Percentiles rank a stretch among this genome's conserved stretches.
Conservation (phyloP, 2,113 vertebrate genomes). For the Smithornis capensis region DNA sequence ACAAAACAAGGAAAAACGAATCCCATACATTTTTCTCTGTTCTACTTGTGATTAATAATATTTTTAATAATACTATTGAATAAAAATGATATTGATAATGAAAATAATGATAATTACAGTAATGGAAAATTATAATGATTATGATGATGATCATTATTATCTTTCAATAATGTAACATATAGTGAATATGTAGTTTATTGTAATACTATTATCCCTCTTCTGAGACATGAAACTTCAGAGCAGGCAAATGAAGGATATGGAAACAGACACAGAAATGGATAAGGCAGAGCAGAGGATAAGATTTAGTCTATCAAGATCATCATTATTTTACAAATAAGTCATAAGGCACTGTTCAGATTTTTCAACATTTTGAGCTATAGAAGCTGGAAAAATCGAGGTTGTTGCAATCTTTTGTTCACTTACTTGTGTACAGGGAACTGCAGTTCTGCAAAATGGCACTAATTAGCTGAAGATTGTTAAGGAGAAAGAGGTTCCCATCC, state of each 20-base stretch:
- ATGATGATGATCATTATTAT: background rate
- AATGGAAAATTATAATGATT: background rate
- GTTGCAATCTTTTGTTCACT: background rate
- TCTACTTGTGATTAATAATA: background rate
- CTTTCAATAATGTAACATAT: background rate
- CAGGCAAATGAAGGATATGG: background rate
- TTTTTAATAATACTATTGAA: background rate
- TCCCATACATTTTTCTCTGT: background rate
- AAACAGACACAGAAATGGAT: background rate
- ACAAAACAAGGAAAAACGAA: background rate
- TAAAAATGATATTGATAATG: background rate
- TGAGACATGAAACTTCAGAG: background rate
- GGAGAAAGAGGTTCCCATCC: background rate
- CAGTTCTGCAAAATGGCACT: background rate
- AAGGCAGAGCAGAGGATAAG: background rate
- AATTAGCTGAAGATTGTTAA: background rate
- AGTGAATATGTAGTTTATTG: background rate
- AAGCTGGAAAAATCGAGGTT: background rate
- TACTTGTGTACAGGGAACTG: background rate
- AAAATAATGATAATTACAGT: background rate
- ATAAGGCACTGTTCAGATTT: background rate
- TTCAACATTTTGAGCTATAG: background rate
- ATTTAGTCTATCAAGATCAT: background rate
- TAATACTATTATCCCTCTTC: background rate
- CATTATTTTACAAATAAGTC: background rate